phyloP scores from a whole-genome alignment of 2,797 vertebrate genomes.

The Poliocrania exsul region DNA sequence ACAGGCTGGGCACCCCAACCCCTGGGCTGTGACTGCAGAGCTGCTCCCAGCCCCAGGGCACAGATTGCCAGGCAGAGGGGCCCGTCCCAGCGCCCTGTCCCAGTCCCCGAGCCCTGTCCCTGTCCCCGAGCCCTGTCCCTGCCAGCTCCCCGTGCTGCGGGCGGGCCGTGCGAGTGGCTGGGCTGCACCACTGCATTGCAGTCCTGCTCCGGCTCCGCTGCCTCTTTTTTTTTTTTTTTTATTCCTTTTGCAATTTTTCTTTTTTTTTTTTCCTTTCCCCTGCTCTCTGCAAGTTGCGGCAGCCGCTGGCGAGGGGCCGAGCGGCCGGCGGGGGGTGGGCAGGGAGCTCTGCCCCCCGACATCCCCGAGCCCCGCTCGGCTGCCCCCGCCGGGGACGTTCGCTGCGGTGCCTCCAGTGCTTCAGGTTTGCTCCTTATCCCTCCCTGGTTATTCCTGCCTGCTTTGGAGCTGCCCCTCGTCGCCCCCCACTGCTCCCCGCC shows the following conservation, averaged over 20 bases:
- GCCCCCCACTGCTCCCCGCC: accelerated
- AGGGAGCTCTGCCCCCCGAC: neutral
- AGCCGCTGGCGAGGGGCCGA: neutral
- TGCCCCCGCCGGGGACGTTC: accelerated
- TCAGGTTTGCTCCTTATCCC: neutral
- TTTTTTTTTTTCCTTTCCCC: neutral
- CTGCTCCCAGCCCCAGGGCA: neutral
- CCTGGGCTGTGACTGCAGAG: neutral
- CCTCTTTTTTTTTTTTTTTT: neutral
- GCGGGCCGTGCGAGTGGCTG: neutral
- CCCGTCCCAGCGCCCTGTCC: neutral
- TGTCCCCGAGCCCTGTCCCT: neutral
- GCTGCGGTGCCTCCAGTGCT: neutral
- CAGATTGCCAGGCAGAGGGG: neutral
- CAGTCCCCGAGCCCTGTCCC: neutral
- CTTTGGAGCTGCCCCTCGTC: neutral
- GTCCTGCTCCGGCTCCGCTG: slow-evolving; percentile 26
- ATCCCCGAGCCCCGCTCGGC: neutral
- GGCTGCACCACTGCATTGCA: slow-evolving; percentile 67
- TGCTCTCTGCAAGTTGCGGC: neutral
- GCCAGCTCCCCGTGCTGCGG: neutral
- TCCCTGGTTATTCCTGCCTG: neutral
- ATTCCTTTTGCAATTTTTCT: slow-evolving; percentile 29
- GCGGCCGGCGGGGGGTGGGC: neutral
- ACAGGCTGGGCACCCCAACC: neutral